A percentile compares a stretch with the other conserved stretches of the same genome.
Conservation (phyloP, 2,888 invertebrate species). For the Drosophila diplacantha region DNA sequence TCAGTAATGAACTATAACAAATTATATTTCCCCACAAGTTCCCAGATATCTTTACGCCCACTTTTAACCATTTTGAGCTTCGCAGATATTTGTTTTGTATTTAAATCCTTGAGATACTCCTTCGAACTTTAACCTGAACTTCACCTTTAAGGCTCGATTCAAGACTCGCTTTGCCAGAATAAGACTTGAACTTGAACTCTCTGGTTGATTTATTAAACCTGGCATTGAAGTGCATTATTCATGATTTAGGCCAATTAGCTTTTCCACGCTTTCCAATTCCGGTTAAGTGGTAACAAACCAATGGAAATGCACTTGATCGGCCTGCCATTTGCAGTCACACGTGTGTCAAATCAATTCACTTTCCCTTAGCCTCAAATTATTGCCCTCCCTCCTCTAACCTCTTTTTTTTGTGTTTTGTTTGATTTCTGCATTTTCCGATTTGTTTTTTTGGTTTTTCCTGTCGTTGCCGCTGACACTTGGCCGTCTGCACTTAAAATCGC, state of each 20-base stretch:
- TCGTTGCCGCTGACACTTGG: slow-evolving; percentile 29
- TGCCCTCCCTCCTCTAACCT: too few relatives aligned
- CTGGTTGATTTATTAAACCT: neutral
- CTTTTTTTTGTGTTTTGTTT: neutral
- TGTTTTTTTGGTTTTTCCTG: neutral
- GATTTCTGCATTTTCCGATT: neutral
- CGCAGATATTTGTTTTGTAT: neutral
- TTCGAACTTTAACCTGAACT: neutral
- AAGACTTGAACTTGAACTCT: neutral
- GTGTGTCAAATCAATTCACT: slow-evolving; percentile 26
- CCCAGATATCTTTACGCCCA: neutral
- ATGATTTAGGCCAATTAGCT: neutral
- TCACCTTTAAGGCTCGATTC: neutral
- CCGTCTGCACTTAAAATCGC: slow-evolving; percentile 50
- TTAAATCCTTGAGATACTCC: neutral
- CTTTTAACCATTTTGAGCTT: neutral
- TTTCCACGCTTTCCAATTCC: neutral
- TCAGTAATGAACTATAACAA: neutral
- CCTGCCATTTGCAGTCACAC: slow-evolving; percentile 15
- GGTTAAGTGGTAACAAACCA: neutral
- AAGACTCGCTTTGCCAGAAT: neutral
- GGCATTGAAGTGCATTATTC: neutral
- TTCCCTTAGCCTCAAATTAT: neutral
- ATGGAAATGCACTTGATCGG: slow-evolving; percentile 8
- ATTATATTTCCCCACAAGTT: neutral